These are phyloP conservation scores for Myxocyprinus asiaticus DNA, from an alignment of 2,113 vertebrate species.

Conservation along the genomic window DNA sequence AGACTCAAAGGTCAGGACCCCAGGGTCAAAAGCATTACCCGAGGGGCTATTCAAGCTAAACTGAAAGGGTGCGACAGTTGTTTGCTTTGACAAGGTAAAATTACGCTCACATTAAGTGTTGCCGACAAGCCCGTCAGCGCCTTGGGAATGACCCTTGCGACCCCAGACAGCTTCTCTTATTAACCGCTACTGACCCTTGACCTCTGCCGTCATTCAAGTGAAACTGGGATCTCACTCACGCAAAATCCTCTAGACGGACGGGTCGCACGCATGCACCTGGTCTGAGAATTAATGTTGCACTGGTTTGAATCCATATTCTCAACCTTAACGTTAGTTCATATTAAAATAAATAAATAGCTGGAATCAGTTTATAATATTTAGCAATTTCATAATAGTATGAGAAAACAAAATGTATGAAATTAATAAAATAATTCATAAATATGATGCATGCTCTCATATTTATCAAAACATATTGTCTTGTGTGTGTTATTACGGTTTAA, in stretches of 20 bases:
- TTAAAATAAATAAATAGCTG: too few relatives aligned
- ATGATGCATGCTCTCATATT: too few relatives aligned
- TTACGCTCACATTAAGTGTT: slow-evolving; percentile 90
- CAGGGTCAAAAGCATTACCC: slow-evolving; percentile 84
- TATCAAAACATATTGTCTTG: too few relatives aligned
- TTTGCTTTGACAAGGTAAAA: slow-evolving; percentile 89
- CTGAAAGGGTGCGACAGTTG: slow-evolving; percentile 77
- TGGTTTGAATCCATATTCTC: too few relatives aligned
- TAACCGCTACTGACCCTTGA: slow-evolving; percentile 73
- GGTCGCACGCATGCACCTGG: too few relatives aligned
- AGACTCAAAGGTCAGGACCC: slow-evolving; percentile 87
- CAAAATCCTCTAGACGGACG: not conserved
- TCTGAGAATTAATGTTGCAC: too few relatives aligned
- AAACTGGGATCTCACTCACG: slow-evolving; percentile 56
- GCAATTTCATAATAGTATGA: too few relatives aligned
- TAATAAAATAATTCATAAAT: too few relatives aligned
- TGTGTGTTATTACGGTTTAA: too few relatives aligned
- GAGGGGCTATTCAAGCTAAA: slow-evolving; percentile 80
- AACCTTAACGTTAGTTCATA: too few relatives aligned
- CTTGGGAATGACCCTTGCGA: slow-evolving; percentile 74
- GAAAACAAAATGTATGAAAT: too few relatives aligned
- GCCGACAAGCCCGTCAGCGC: slow-evolving; percentile 85
- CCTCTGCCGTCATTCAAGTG: slow-evolving; percentile 62
- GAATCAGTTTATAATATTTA: too few relatives aligned
- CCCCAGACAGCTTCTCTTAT: slow-evolving; percentile 72